These are phyloP conservation scores for Telenomus remus DNA, from an alignment of 1,140 invertebrate species.

Conservation along the genomic window DNA sequence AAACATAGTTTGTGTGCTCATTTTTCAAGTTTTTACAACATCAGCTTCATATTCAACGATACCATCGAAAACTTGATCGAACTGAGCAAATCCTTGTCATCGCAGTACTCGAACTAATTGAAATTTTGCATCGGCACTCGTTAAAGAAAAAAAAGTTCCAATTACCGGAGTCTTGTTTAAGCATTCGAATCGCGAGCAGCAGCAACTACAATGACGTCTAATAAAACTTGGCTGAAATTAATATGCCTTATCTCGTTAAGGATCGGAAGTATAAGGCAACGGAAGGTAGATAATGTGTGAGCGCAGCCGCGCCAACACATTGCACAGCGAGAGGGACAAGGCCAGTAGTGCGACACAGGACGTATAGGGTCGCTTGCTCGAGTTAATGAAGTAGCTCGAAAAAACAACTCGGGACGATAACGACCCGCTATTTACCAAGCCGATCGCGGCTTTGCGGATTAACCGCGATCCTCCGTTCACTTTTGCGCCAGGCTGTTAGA, in stretches of 20 bases:
- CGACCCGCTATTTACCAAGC: conserved; percentile 42
- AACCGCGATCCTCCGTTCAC: conserved; percentile 19
- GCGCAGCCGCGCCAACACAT: background rate
- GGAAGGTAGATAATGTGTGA: conserved; percentile 28
- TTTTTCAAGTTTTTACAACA: conserved; percentile 10
- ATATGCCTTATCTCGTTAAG: conserved; percentile 39
- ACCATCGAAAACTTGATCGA: conserved; percentile 3
- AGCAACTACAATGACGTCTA: conserved; percentile 37
- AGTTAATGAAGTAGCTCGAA: conserved; percentile 51
- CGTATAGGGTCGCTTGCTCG: conserved; percentile 9
- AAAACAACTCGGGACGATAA: conserved; percentile 40
- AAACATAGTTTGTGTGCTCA: background rate
- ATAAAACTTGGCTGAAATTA: conserved; percentile 46
- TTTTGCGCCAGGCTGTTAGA: conserved; percentile 22
- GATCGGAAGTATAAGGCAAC: conserved; percentile 27
- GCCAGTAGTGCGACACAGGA: conserved; percentile 26
- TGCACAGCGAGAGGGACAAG: conserved; percentile 14
- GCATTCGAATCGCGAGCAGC: conserved; percentile 25
- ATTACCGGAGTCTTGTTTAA: conserved; percentile 14
- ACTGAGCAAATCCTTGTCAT: background rate
- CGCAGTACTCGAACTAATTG: conserved; percentile 24
- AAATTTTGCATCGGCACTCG: conserved; percentile 20
- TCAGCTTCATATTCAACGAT: conserved; percentile 23
- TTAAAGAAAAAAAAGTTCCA: conserved; percentile 13
- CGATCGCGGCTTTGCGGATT: conserved; percentile 34